Base-by-base conservation (phyloP, 1,140 invertebrate species). In the Listronotus oregonensis region DNA sequence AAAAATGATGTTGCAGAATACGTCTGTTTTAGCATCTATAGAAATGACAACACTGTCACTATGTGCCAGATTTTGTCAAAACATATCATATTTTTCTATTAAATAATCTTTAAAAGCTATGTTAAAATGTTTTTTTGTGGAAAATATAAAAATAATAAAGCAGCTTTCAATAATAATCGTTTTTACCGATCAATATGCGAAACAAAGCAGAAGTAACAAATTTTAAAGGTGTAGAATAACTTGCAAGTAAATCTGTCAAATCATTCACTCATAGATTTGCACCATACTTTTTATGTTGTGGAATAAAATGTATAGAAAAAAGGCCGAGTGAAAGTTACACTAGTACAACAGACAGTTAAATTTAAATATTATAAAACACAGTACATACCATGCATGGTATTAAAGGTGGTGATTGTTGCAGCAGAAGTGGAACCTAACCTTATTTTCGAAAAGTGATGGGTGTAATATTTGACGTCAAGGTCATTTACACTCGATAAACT, bases 361-460 rank as follows among this genome's bases (percentile, higher is more conserved):
- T 65, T 49, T 54, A 68, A 58, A 44, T 62, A 71, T 55, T 67
- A 70, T 66, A 69, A 70, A 69, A 61, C 60, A 61, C 42, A 52
- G 54, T 75, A 75, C 72, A 69, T 74, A 75, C 72, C 71, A 73
- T 75, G 67, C 72, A 75, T 74, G 67, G 64, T 73, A 72, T 70
- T 70, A 75, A 73, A 74, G 72, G 69, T 75, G 74, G 74, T 71
- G 72, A 74, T 69, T 73, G 70, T 68, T 68, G 66, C 68, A 68
- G 69, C 64, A 68, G 62, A 73, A 72, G 57, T 65, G 66, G 61
- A 74, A 73, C 73, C 73, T 75, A 75, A 75, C 74, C 74, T 73
- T 74, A 75, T 75, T 74, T 75, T 72, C 61, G 68, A 71, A 74
- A 74, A 74, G 73, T 73, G 70, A 75, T 74, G 73, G 74, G 73